Conservation (phyloP, 1,140 invertebrate genomes). For the Goniozus legneri region DNA sequence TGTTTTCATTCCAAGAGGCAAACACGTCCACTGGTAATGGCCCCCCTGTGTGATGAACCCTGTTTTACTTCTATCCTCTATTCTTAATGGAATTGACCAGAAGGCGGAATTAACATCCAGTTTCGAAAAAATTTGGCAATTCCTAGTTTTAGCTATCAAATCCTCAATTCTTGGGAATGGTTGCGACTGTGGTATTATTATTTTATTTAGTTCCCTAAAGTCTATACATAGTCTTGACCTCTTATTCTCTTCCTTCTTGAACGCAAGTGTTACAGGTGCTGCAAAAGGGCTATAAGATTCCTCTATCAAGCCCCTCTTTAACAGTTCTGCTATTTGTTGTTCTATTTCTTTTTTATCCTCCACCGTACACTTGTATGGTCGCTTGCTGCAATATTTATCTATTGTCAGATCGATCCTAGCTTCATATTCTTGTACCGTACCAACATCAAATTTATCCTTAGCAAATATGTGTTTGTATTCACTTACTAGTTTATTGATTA, state of each 20-base stretch:
- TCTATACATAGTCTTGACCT: constrained; percentile 9
- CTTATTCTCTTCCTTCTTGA: neutral
- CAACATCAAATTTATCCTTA: constrained; percentile 40
- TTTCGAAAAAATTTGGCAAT: constrained; percentile 21
- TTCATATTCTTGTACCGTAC: constrained; percentile 21
- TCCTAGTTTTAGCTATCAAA: neutral
- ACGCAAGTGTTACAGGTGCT: constrained; percentile 17
- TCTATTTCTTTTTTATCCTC: constrained; percentile 41
- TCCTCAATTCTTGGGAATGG: neutral
- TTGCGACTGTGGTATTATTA: neutral
- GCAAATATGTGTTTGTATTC: constrained; percentile 35
- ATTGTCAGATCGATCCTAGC: constrained; percentile 34
- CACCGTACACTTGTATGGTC: constrained; percentile 34
- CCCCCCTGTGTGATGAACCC: constrained; percentile 41
- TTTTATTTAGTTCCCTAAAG: neutral
- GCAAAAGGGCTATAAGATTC: constrained; percentile 41
- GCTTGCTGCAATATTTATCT: constrained; percentile 37
- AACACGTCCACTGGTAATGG: constrained; percentile 34
- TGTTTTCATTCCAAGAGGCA: constrained; percentile 35
- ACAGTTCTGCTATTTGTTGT: constrained; percentile 33
- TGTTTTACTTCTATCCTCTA: constrained; percentile 35
- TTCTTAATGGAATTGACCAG: constrained; percentile 36
- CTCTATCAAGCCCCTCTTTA: constrained; percentile 36
- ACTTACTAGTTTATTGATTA: constrained; percentile 25
- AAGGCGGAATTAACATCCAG: constrained; percentile 41